Base-by-base conservation (phyloP, 1,140 invertebrate genomes). In the Dinoponera quadriceps region DNA sequence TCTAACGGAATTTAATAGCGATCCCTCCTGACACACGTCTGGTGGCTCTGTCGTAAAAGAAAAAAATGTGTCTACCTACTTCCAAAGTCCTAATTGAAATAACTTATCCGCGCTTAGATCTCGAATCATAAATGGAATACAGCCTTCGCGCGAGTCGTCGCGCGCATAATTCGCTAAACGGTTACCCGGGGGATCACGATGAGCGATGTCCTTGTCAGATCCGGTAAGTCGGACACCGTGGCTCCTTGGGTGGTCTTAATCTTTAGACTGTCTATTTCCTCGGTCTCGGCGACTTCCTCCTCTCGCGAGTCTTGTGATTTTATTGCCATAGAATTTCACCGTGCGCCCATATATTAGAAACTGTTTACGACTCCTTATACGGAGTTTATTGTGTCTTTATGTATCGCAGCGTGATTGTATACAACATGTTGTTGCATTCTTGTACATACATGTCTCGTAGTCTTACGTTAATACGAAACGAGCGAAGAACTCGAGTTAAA, bases 241-340 rank as follows among this genome's bases (percentile, higher is more conserved):
- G n/a, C 78, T 59, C 66, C 68, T 82, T 82, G 78, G 78, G 78
- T 82, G 78, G 68, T 73, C 78, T 82, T 73, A 71, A 71, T 62
- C 57, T 82, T 71, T 48, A 49, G 51, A 51, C 55, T 71, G 33
- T 69, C 20, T 29, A 18, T 69, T 80, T 81, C 33, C 66, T 49
- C 59, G 29, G 29, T 44, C n/a, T 81, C 38, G 11, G 51, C 11
- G 22, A 72, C 55, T 73, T 73, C 55, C 55, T 33, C 49, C 55
- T 48, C 33, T 48, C 33, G 38, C 27, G 33, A 59, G n/a, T 20
- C 38, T 44, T 25, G 51, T 29, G 18, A 71, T 38, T 80, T 57
- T 29, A 80, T 22, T 72, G 44, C 78, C n/a, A 73, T 81, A 72
- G 78, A 73, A 81, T 73, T 29, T 44, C 66, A 33, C 57, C 68